These are phyloP conservation scores for Zaprionus lineosus DNA, from an alignment of 2,888 invertebrate genomes.

Conservation along the genomic window DNA sequence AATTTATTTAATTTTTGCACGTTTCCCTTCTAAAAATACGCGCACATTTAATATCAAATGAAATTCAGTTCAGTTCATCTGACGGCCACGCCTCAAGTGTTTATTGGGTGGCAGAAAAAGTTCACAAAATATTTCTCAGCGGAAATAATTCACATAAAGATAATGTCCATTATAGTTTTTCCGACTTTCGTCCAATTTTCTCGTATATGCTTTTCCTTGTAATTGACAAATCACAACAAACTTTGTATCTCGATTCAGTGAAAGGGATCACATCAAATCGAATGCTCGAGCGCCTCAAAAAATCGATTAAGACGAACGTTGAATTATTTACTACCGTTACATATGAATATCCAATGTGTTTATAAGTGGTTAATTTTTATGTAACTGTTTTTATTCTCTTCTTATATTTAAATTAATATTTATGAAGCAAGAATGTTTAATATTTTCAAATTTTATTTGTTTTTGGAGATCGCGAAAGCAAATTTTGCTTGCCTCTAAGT, in stretches of 20 bases:
- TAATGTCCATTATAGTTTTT: background rate
- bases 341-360: background rate
- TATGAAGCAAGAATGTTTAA: too few relatives aligned
- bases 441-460: too few relatives aligned
- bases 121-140: too few relatives aligned
- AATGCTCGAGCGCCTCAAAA: background rate
- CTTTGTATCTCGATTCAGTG: background rate
- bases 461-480: too few relatives aligned
- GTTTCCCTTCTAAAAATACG: constrained; percentile 27
- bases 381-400: background rate
- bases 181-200: background rate
- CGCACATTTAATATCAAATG: constrained; percentile 10
- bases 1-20: constrained; percentile 8
- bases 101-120: too few relatives aligned
- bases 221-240: background rate
- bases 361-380: background rate
- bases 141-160: background rate
- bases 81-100: too few relatives aligned
- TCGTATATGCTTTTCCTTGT: background rate
- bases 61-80: constrained; percentile 4
- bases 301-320: constrained; percentile 4
- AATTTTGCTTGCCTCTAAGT: too few relatives aligned
- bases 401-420: too few relatives aligned
- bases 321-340: background rate
- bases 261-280: background rate